A percentile compares a stretch with the other conserved stretches of the same genome.
These are phyloP conservation scores for Scomber colias DNA, from an alignment of 2,113 vertebrate genomes.

Conservation along the genomic window DNA sequence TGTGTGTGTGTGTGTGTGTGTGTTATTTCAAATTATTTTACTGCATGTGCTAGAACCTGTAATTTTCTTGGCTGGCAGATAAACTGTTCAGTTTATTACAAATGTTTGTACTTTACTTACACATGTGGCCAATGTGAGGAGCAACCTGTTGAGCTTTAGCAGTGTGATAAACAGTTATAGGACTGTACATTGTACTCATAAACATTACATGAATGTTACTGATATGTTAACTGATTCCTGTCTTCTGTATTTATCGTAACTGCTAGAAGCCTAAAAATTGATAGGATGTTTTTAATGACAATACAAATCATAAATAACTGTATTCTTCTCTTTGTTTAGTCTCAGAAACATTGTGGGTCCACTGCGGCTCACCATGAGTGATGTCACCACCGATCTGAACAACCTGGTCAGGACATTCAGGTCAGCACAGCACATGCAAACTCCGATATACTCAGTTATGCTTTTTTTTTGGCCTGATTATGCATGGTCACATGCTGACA, in stretches of 20 bases:
- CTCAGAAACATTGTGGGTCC: slow-evolving; percentile 88
- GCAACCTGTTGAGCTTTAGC: background rate
- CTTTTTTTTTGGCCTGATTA: background rate
- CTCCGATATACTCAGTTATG: background rate
- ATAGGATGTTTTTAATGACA: background rate
- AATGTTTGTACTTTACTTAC: too few relatives aligned
- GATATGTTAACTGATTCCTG: too few relatives aligned
- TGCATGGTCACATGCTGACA: background rate
- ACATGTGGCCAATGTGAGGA: background rate
- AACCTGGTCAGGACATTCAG: slow-evolving; percentile 93
- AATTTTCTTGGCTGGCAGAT: too few relatives aligned
- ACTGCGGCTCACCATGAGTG: slow-evolving; percentile 87
- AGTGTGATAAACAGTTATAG: background rate
- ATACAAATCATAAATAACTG: background rate
- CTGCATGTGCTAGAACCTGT: too few relatives aligned
- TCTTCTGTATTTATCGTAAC: background rate
- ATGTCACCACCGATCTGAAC: slow-evolving; percentile 90
- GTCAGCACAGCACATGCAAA: slow-evolving; percentile 73
- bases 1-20: slow-evolving; percentile 75
- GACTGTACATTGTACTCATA: background rate
- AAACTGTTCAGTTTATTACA: background rate
- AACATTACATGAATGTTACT: background rate
- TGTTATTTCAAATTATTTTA: too few relatives aligned
- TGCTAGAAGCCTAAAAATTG: background rate
- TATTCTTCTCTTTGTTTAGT: slow-evolving; percentile 72